Conservation (phyloP, 2,888 invertebrate species). For the Portevinia maculata region DNA sequence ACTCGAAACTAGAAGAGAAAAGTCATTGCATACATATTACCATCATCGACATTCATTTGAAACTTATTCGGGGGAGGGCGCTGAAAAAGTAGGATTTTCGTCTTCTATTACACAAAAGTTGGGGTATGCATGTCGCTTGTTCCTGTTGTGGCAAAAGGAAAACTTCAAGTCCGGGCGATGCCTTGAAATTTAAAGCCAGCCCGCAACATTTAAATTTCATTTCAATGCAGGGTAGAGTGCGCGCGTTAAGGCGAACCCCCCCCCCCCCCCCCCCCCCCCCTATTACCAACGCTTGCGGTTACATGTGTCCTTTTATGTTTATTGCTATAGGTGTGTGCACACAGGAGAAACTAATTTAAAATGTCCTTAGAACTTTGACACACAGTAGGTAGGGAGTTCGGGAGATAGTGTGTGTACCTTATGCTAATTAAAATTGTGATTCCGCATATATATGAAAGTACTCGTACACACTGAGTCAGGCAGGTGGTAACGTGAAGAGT, state of each 20-base stretch:
- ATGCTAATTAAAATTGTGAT: conserved; percentile 73
- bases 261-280: not conserved
- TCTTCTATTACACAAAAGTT: conserved; percentile 31
- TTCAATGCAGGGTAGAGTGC: conserved; percentile 25
- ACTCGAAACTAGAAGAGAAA: conserved; percentile 51
- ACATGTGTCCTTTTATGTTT: conserved; percentile 67
- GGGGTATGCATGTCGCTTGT: not conserved
- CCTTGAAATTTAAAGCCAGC: conserved; percentile 59
- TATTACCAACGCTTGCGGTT: conserved; percentile 37
- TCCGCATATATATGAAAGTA: conserved; percentile 46
- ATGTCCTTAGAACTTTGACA: conserved; percentile 74
- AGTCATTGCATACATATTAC: conserved; percentile 70
- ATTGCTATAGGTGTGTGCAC: conserved; percentile 46
- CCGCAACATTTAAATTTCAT: conserved; percentile 59
- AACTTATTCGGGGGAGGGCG: conserved; percentile 40
- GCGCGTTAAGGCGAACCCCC: conserved; percentile 14
- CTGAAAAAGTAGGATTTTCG: not conserved
- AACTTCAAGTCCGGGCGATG: conserved; percentile 20
- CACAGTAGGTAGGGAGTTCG: conserved; percentile 23
- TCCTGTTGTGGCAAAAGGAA: conserved; percentile 24
- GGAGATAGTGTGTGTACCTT: conserved; percentile 64
- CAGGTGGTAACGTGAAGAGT: conserved; percentile 13
- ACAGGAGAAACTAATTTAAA: conserved; percentile 70
- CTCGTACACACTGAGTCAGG: not conserved
- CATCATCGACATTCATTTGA: conserved; percentile 63